These are phyloP conservation scores for Axinella damicornis DNA, from an alignment of 37 sponge, comb jelly and placozoan species.

Conservation along the genomic window DNA sequence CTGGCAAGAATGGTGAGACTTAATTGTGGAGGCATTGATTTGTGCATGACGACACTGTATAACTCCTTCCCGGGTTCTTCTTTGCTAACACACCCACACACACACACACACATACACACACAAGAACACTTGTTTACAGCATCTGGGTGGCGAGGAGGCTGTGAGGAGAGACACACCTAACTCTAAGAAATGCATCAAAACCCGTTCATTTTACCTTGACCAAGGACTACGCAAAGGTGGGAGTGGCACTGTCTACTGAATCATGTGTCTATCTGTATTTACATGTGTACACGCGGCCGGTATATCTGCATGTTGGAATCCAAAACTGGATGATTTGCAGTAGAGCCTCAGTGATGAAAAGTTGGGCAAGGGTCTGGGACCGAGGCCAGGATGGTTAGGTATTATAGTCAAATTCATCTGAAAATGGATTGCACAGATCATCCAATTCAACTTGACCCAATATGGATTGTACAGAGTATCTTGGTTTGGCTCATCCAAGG, in stretches of 20 bases:
- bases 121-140: neutral
- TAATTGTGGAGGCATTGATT: neutral
- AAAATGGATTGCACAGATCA: no score
- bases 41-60: neutral
- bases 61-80: neutral
- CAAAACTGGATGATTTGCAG: no score
- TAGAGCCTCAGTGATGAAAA: no score
- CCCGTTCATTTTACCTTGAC: conserved; percentile 19
- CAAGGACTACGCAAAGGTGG: conserved; percentile 45
- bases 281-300: no score
- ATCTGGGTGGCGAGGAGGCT: neutral
- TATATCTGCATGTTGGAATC: no score
- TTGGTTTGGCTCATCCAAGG: no score
- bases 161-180: neutral
- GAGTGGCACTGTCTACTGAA: neutral
- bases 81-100: neutral
- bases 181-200: neutral
- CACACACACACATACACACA: neutral
- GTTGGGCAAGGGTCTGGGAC: no score
- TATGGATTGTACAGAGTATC: no score
- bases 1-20: conserved; percentile 49
- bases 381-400: no score
- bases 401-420: no score
- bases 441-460: no score
- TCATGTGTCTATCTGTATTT: neutral